Evolutionary conservation across 2,113 vertebrate species (phyloP).

Genomic region (Cinclus mexicanus): DNA sequence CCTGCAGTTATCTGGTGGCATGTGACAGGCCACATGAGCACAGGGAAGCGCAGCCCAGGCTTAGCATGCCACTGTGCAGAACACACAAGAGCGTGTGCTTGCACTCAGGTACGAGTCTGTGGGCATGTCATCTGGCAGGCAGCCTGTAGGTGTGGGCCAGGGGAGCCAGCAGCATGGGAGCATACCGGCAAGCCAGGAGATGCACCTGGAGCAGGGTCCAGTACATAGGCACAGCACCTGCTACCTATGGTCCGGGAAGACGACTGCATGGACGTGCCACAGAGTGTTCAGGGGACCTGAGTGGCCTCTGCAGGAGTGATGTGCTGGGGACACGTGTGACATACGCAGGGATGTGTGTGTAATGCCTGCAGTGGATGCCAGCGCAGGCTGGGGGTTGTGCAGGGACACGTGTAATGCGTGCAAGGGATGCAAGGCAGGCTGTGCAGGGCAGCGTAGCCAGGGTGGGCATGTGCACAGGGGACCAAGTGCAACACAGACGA

Average conservation of each 20-base stretch:
- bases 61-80: not conserved
- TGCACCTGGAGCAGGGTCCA: not conserved
- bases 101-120: fast-evolving
- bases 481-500: fast-evolving
- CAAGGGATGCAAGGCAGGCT: not conserved
- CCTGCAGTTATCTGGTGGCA: not conserved
- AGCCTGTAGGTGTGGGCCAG: not conserved
- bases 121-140: not conserved
- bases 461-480: not conserved
- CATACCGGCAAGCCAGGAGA: fast-evolving
- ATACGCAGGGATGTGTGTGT: not conserved
- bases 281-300: not conserved
- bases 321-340: fast-evolving
- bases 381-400: not conserved
- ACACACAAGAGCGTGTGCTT: fast-evolving
- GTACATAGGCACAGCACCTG: not conserved
- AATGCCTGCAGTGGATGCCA: not conserved
- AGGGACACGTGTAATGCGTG: fast-evolving
- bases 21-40: not conserved
- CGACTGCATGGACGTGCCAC: not conserved
- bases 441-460: not conserved
- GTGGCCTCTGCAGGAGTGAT: not conserved
- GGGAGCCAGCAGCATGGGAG: not conserved
- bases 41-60: fast-evolving
- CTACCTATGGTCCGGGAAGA: not conserved